A percentile compares a stretch with the other conserved stretches of the same genome.
Evolutionary conservation across 2,797 vertebrate genomes (phyloP).

Genomic region (Sphenodon punctatus): DNA sequence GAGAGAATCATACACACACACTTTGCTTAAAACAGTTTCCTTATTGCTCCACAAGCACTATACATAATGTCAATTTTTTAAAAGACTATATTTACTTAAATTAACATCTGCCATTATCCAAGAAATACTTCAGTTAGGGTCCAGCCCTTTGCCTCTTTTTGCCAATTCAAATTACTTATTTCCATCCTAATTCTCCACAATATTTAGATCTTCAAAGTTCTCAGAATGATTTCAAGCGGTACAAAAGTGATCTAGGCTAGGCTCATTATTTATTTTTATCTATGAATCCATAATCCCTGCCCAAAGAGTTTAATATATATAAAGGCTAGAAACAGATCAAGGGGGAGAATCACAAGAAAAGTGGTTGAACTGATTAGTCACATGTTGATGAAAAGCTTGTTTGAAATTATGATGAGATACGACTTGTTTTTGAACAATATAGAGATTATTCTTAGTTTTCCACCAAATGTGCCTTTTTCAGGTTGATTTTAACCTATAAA

Average conservation of each 20-base stretch:
- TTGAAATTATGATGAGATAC: no score
- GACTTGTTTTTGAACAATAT: no score
- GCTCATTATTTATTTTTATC: conserved; percentile 20
- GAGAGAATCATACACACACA: no score
- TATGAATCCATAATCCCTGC: neutral
- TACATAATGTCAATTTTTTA: no score
- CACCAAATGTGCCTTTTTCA: no score
- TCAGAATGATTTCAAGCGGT: conserved; percentile 36
- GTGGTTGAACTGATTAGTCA: neutral
- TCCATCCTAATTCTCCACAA: conserved; percentile 51
- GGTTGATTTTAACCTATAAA: no score
- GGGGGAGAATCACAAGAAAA: neutral
- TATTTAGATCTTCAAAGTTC: conserved; percentile 44
- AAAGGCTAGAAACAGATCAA: neutral
- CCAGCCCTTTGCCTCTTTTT: conserved; percentile 18
- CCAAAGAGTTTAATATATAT: neutral
- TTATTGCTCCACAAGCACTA: no score
- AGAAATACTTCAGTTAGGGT: neutral
- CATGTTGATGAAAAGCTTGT: no score
- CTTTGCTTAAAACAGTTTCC: no score
- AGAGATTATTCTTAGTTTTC: neutral
- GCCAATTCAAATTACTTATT: conserved; percentile 47
- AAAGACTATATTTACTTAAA: no score
- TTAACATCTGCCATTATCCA: conserved; percentile 20
- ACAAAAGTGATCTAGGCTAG: conserved; percentile 28